Percentiles rank a stretch among this genome's conserved stretches.
Evolutionary conservation across 64 coral and sea anemone genomes (phyloP).

Genomic region (Dendrophyllia cribrosa): DNA sequence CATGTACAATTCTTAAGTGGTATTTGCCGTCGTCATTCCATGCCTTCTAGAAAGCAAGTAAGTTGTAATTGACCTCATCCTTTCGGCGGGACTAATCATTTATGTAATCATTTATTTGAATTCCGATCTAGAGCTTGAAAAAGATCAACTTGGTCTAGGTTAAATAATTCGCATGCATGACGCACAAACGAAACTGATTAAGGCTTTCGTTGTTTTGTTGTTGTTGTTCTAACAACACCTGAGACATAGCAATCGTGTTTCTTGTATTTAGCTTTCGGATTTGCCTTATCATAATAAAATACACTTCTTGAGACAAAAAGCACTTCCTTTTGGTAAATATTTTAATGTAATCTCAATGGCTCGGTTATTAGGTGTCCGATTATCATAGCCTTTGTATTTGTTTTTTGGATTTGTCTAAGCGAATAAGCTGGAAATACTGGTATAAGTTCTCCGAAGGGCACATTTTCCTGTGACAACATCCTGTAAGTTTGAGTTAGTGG

Average conservation of each 20-base stretch:
- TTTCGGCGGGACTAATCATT: no score
- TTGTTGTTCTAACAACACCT: neutral
- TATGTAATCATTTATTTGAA: no score
- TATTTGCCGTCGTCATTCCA: no score
- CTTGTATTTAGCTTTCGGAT: neutral
- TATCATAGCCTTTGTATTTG: neutral
- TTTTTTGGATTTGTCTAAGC: neutral
- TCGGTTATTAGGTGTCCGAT: neutral
- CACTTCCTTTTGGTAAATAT: neutral
- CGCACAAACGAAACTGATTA: neutral
- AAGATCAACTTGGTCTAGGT: no score
- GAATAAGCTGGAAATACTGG: neutral
- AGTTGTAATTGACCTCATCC: no score
- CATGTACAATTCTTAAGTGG: no score
- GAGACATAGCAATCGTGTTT: conserved; percentile 5
- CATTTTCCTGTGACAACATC: no score
- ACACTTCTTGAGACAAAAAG: neutral
- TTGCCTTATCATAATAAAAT: conserved; percentile 8
- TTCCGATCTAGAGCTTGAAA: no score
- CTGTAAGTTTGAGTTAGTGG: no score
- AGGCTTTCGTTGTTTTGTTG: neutral
- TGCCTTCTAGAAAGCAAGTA: no score
- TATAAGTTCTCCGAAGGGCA: no score
- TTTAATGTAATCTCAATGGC: neutral
- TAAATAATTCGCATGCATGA: no score